Conservation (phyloP, 1,140 invertebrate genomes). For the Calycopis cecrops region DNA sequence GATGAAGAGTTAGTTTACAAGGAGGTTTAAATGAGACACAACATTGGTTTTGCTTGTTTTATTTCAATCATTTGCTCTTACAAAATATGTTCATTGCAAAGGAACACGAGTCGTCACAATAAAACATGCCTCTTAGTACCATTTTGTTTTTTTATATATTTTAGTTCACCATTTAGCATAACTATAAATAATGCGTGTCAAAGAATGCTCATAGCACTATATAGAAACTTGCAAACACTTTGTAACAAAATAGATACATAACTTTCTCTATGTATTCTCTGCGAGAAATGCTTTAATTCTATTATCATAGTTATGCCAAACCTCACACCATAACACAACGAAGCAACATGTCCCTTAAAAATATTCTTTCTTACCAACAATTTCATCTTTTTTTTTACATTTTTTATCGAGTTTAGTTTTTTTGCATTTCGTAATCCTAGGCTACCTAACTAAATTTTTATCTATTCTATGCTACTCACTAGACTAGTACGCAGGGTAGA, state of each 20-base stretch:
- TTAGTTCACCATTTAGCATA: constrained; percentile 68
- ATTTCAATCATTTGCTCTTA: constrained; percentile 76
- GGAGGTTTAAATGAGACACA: constrained; percentile 27
- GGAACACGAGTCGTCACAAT: constrained; percentile 75
- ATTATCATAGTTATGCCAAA: constrained; percentile 76
- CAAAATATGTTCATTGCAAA: constrained; percentile 77
- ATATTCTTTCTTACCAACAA: constrained; percentile 75
- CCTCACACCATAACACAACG: constrained; percentile 71
- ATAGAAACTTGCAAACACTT: constrained; percentile 76
- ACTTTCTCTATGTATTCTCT: constrained; percentile 69
- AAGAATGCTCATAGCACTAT: constrained; percentile 75
- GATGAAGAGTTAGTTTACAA: not conserved
- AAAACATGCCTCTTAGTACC: constrained; percentile 76
- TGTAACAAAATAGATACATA: constrained; percentile 77
- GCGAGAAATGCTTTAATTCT: constrained; percentile 67
- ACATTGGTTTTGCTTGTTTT: constrained; percentile 74
- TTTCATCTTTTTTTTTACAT: constrained; percentile 75
- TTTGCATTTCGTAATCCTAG: constrained; percentile 72
- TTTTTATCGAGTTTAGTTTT: constrained; percentile 66
- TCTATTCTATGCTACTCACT: constrained; percentile 70
- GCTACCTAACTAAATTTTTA: constrained; percentile 73
- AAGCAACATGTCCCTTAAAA: constrained; percentile 76
- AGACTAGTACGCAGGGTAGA: constrained; percentile 76
- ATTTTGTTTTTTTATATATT: constrained; percentile 74
- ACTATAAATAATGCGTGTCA: constrained; percentile 75